Percentiles rank a stretch among this genome's conserved stretches.
Evolutionary conservation across 2,113 vertebrate species (phyloP).

Genomic region (Pholis gunnellus): DNA sequence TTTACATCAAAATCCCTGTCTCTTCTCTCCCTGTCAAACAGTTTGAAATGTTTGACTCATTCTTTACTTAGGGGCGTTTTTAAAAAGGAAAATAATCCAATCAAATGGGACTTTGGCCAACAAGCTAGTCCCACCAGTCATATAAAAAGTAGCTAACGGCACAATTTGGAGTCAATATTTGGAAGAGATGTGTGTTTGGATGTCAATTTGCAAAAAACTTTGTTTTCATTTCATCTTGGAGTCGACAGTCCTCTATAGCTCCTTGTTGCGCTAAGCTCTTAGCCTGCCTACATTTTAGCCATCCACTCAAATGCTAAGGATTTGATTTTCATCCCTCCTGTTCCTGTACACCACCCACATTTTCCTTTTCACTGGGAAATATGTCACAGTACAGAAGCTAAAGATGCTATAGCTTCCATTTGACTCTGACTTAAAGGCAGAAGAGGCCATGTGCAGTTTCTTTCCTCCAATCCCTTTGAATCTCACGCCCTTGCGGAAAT

Average conservation of each 20-base stretch:
- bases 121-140: neutral
- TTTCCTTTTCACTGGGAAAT: neutral
- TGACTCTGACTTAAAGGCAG: neutral
- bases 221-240: neutral
- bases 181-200: neutral
- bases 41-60: neutral
- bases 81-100: neutral
- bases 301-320: neutral
- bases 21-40: neutral
- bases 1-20: neutral
- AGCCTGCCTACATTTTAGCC: neutral
- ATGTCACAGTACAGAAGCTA: neutral
- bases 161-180: neutral
- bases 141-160: neutral
- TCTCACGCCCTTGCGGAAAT: conserved; percentile 27
- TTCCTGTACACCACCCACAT: neutral
- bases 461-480: conserved; percentile 38
- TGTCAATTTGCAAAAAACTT: neutral
- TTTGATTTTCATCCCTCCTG: neutral
- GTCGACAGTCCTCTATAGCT: neutral
- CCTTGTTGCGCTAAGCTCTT: neutral
- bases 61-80: neutral
- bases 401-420: neutral
- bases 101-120: neutral
- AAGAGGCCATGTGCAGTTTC: conserved; percentile 5